Conservation (phyloP, 2,797 vertebrate genomes). For the Spinus olivaceus region DNA sequence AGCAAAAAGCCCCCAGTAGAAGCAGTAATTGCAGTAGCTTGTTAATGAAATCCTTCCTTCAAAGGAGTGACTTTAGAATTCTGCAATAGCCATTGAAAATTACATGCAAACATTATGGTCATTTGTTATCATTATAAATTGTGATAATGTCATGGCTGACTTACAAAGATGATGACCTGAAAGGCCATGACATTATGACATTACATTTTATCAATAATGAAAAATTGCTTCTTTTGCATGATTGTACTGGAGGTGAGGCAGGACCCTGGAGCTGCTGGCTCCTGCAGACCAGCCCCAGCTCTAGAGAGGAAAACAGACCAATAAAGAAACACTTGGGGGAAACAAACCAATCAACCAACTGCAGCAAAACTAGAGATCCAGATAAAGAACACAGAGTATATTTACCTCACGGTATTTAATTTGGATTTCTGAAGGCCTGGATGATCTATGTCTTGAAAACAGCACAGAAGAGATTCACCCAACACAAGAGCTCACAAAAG, state of each 20-base stretch:
- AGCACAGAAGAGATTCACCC: not conserved
- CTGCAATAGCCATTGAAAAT: slow-evolving; percentile 70
- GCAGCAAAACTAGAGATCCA: not conserved
- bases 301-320: not conserved
- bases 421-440: slow-evolving; percentile 1
- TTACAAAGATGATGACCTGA: slow-evolving; percentile 81
- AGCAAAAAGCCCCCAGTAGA: not conserved
- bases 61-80: slow-evolving; percentile 65
- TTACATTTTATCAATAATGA: slow-evolving; percentile 85
- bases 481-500: not conserved
- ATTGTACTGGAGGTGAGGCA: slow-evolving; percentile 47
- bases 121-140: slow-evolving; percentile 81
- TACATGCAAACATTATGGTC: slow-evolving; percentile 75
- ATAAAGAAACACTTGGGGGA: not conserved
- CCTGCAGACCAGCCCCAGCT: not conserved
- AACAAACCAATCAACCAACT: not conserved
- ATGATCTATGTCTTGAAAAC: not conserved
- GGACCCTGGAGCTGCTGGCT: slow-evolving; percentile 16
- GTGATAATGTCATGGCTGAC: slow-evolving; percentile 80
- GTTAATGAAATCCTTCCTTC: slow-evolving; percentile 54
- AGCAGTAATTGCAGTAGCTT: not conserved
- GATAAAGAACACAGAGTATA: not conserved
- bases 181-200: slow-evolving; percentile 83
- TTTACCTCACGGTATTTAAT: not conserved
- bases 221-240: slow-evolving; percentile 77